phyloP scores from a whole-genome alignment of 2,113 vertebrate genomes.

The Phylloscopus trochilus region DNA sequence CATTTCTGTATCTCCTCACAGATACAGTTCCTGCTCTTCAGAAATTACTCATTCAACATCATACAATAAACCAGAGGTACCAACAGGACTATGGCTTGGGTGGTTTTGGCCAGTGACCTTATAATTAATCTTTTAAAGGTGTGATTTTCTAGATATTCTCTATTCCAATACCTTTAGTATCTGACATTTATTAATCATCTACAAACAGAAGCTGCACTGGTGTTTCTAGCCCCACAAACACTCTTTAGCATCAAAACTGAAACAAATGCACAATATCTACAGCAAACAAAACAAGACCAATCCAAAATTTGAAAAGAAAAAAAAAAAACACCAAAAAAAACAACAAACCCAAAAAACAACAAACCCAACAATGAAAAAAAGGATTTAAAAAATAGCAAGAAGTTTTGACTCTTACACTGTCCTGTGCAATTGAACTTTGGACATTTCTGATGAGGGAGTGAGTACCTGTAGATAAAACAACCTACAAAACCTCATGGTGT shows the following conservation, averaged over 20 bases:
- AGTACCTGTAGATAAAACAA: neutral
- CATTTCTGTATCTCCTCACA: neutral
- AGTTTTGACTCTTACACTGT: neutral
- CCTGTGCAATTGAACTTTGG: neutral
- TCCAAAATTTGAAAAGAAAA: neutral
- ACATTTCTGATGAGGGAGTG: neutral
- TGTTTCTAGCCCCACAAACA: neutral
- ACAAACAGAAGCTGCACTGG: neutral
- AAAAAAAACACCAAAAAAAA: accelerated
- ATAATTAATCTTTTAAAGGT: neutral
- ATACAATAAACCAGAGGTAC: neutral
- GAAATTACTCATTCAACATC: neutral
- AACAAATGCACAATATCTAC: neutral
- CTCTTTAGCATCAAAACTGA: neutral
- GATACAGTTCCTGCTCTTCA: neutral
- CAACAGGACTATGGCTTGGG: neutral
- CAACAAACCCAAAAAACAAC: accelerated
- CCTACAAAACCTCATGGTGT: neutral
- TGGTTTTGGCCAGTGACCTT: neutral
- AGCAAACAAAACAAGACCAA: neutral
- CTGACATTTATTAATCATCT: neutral
- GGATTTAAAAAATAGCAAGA: neutral
- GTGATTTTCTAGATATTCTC: neutral
- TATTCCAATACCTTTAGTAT: neutral
- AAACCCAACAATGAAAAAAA: no score